These are phyloP conservation scores for mouse (Mus musculus) DNA, from an alignment of 2,113 vertebrate genomes.

Conservation along the genomic window DNA sequence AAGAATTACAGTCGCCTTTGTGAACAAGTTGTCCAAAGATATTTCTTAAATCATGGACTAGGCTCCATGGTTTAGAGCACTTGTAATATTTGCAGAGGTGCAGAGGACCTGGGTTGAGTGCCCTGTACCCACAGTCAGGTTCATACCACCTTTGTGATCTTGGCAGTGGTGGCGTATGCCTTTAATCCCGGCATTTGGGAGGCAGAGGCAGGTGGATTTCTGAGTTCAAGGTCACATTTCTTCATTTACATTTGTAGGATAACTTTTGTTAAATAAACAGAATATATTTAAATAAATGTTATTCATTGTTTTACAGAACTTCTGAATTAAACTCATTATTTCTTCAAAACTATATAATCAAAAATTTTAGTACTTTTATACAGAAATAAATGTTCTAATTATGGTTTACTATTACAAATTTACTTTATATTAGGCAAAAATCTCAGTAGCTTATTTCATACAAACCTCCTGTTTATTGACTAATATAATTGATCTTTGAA, in stretches of 20 bases:
- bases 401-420: slow-evolving; percentile 81
- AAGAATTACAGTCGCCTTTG: neutral
- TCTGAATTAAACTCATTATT: slow-evolving; percentile 81
- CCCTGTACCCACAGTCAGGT: neutral
- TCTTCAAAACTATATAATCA: slow-evolving; percentile 78
- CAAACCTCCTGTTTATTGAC: slow-evolving; percentile 60
- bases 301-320: slow-evolving; percentile 70
- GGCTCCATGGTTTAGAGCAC: neutral
- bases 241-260: neutral
- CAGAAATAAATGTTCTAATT: slow-evolving; percentile 85
- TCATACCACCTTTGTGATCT: neutral
- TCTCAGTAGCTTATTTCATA: neutral
- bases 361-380: slow-evolving; percentile 84
- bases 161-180: neutral
- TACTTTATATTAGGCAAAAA: slow-evolving; percentile 78
- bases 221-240: neutral
- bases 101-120: neutral
- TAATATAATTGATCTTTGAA: neutral
- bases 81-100: neutral
- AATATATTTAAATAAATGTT: slow-evolving; percentile 10
- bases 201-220: neutral
- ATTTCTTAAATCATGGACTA: slow-evolving; percentile 24
- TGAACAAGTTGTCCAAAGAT: neutral
- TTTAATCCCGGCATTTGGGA: neutral
- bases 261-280: neutral